phyloP scores from a whole-genome alignment of 2,113 vertebrate species.

The Scytalopus superciliaris region DNA sequence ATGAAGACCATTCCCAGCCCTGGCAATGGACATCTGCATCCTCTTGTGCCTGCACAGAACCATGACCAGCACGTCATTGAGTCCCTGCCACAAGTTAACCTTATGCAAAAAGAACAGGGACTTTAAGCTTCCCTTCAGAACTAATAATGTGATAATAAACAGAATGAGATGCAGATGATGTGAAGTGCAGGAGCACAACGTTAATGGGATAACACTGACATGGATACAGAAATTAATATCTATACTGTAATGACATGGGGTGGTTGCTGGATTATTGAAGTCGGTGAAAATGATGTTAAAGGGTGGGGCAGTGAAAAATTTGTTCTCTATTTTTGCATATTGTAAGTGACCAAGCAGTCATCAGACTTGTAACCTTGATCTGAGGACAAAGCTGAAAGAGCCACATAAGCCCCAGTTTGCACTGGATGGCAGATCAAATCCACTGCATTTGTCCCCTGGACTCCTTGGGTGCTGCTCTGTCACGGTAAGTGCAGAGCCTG shows the following conservation, averaged over 20 bases:
- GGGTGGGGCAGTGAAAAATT: not conserved
- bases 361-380: not conserved
- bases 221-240: not conserved
- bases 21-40: not conserved
- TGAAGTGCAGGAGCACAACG: not conserved
- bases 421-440: not conserved
- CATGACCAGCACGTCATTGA: not conserved
- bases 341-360: not conserved
- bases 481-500: fast-evolving
- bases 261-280: not conserved
- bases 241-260: not conserved
- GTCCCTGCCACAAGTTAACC: not conserved
- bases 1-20: not conserved
- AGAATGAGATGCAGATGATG: not conserved
- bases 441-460: not conserved
- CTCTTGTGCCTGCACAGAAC: not conserved
- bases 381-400: not conserved
- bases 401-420: not conserved
- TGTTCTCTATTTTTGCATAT: not conserved
- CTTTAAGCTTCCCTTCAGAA: not conserved
- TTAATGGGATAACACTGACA: not conserved
- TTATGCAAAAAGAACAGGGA: not conserved
- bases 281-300: not conserved
- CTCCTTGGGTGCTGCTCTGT: not conserved
- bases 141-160: not conserved